These are phyloP conservation scores for Papilio protenor DNA, from an alignment of 2,888 invertebrate genomes.

Conservation along the genomic window DNA sequence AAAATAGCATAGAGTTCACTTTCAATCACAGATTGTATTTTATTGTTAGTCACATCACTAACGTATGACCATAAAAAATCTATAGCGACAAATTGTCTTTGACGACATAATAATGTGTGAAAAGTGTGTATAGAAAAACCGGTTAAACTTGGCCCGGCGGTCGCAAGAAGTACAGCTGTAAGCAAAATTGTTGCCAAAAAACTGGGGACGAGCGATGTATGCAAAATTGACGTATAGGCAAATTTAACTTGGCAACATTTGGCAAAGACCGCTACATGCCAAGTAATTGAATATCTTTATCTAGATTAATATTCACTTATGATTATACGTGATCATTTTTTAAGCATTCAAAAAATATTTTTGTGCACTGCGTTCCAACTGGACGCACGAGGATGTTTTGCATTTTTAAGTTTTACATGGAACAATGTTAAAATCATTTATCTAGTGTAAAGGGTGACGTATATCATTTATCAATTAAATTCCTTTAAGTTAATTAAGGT, in stretches of 20 bases:
- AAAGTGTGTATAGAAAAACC: conserved; percentile 25
- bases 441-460: background rate
- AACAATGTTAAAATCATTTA: background rate
- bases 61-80: conserved; percentile 13
- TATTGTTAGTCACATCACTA: background rate
- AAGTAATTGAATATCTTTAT: conserved; percentile 36
- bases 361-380: background rate
- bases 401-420: background rate
- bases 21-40: no score
- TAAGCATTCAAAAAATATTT: background rate
- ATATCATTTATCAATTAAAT: background rate
- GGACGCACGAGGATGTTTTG: background rate
- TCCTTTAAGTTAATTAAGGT: background rate
- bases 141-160: conserved; percentile 27
- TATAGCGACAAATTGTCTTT: background rate
- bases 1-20: no score
- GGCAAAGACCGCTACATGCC: conserved; percentile 6
- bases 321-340: background rate
- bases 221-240: conserved; percentile 37
- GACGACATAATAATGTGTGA: conserved; percentile 38
- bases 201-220: conserved; percentile 22
- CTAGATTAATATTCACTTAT: conserved; percentile 32
- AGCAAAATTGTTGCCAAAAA: conserved; percentile 42
- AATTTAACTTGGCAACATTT: conserved; percentile 20
- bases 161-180: conserved; percentile 25